Evolutionary conservation across 2,797 vertebrate species (phyloP).

Genomic region (Micrastur ruficollis): DNA sequence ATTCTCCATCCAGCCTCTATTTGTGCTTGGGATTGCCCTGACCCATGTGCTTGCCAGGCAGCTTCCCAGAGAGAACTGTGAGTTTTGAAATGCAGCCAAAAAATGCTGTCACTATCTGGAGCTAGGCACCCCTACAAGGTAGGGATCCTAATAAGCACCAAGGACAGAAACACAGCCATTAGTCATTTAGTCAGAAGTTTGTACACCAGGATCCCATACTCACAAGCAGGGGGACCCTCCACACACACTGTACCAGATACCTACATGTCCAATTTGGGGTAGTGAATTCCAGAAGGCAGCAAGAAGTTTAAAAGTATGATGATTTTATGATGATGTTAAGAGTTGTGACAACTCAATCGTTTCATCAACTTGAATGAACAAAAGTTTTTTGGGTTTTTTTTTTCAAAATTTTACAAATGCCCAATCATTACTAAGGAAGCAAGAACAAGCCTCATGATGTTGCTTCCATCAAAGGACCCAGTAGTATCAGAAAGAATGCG

Average conservation of each 20-base stretch:
- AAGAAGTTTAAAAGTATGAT: background rate
- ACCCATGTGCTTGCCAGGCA: background rate
- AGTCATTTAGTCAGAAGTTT: background rate
- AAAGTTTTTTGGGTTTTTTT: background rate
- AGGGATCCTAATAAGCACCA: background rate
- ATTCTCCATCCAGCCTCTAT: no score
- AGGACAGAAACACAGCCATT: background rate
- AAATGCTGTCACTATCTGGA: background rate
- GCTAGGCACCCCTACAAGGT: background rate
- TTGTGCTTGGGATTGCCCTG: no score
- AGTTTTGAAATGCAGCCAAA: background rate
- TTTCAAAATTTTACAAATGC: background rate
- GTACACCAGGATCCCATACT: background rate
- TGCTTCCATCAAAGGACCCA: background rate
- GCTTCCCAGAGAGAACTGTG: background rate
- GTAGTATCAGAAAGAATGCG: background rate
- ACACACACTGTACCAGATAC: background rate
- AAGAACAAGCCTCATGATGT: background rate
- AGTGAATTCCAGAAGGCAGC: background rate
- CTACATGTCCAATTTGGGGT: rapidly evolving
- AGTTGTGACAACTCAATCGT: background rate
- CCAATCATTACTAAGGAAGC: background rate
- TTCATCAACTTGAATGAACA: background rate
- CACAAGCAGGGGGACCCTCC: background rate
- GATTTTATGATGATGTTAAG: background rate